Conservation (phyloP, 2,797 vertebrate species). For the Caiman crocodilus region DNA sequence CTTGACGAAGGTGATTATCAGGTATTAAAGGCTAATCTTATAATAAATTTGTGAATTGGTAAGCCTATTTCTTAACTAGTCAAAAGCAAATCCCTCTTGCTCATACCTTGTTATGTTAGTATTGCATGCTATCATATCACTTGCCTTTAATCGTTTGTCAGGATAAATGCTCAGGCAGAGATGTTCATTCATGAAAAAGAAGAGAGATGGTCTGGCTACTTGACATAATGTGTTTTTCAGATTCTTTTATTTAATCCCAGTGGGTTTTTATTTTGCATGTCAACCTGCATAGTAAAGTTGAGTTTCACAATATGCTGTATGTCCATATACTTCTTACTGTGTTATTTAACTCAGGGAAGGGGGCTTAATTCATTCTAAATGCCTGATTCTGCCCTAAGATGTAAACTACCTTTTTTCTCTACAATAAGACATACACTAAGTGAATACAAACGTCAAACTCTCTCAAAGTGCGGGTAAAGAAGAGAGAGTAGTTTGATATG, state of each 20-base stretch:
- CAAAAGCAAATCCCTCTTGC: conserved; percentile 74
- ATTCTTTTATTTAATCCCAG: conserved; percentile 13
- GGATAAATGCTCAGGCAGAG: conserved; percentile 27
- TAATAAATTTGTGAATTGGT: conserved; percentile 78
- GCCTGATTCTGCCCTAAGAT: neutral
- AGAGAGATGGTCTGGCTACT: neutral
- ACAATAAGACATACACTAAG: neutral
- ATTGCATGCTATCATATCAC: conserved; percentile 32
- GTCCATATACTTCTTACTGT: neutral
- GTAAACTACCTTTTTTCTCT: neutral
- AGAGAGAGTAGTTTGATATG: neutral
- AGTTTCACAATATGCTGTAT: conserved; percentile 29
- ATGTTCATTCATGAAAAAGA: conserved; percentile 28
- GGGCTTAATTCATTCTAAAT: conserved; percentile 23
- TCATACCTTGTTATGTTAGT: conserved; percentile 65
- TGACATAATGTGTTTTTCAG: neutral
- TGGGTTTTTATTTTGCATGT: conserved; percentile 35
- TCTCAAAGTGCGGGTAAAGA: neutral
- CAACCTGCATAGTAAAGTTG: conserved; percentile 38
- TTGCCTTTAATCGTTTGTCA: conserved; percentile 54
- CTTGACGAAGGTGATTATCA: conserved; percentile 80
- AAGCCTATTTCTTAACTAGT: conserved; percentile 78
- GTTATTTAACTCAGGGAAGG: conserved; percentile 51
- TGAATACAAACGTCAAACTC: conserved; percentile 28
- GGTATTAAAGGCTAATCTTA: conserved; percentile 79